Percentiles rank a stretch among this genome's conserved stretches.
These are phyloP conservation scores for Crematogaster levior DNA, from an alignment of 2,888 invertebrate genomes.

Conservation along the genomic window DNA sequence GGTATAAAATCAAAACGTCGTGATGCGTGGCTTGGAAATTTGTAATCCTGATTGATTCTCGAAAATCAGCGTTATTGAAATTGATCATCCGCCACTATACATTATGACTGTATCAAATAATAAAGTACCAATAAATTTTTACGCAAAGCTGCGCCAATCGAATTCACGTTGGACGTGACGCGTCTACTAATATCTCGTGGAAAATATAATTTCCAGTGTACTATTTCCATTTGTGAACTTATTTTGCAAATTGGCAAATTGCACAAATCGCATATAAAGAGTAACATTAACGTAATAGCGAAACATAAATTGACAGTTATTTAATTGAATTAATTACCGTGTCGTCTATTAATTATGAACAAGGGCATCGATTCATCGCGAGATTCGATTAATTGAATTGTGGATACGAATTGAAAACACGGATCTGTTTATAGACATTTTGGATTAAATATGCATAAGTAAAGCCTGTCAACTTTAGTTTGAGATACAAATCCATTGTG, in stretches of 20 bases:
- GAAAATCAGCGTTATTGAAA: constrained; percentile 11
- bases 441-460: background rate
- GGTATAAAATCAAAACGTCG: background rate
- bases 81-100: background rate
- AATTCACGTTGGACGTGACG: background rate
- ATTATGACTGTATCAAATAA: background rate
- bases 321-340: constrained; percentile 7
- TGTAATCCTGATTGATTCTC: constrained; percentile 27
- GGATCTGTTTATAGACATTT: background rate
- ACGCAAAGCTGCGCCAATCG: background rate
- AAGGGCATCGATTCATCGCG: background rate
- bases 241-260: constrained; percentile 25
- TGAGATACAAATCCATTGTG: background rate
- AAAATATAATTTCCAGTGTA: constrained; percentile 1
- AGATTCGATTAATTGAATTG: background rate
- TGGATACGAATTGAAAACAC: background rate
- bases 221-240: constrained; percentile 9
- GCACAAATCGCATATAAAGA: constrained; percentile 6
- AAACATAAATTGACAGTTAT: background rate
- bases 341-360: background rate
- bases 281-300: background rate
- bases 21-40: background rate
- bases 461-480: background rate
- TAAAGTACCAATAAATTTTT: background rate
- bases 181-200: constrained; percentile 17